Evolutionary conservation across 1,140 invertebrate species (phyloP).

Genomic region (honey bee (Apis mellifera)): DNA sequence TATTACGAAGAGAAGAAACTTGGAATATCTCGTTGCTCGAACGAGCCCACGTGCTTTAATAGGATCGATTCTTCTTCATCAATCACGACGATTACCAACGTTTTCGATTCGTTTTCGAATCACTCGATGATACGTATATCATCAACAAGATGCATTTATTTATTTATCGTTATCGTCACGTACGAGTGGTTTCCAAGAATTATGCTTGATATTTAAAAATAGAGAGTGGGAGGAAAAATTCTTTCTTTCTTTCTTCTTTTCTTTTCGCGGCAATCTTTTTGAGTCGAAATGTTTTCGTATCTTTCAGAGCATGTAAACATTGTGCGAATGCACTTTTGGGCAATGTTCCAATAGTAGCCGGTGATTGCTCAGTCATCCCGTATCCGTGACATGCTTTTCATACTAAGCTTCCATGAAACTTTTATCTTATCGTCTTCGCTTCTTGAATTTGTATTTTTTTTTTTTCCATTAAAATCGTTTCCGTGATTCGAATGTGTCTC

Average conservation of each 20-base stretch:
- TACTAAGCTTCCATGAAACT: not conserved
- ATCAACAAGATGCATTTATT: too few species aligned
- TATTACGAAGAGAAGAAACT: too few species aligned
- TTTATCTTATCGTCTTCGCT: not conserved
- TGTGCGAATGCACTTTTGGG: constrained; percentile 52
- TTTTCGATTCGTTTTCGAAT: too few species aligned
- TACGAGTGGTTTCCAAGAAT: too few species aligned
- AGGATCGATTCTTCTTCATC: too few species aligned
- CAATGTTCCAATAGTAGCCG: constrained; percentile 27
- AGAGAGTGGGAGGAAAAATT: not conserved
- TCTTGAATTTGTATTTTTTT: not conserved
- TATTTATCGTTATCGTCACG: too few species aligned
- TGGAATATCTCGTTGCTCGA: too few species aligned
- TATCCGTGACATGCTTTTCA: not conserved
- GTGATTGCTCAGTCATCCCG: constrained; percentile 17
- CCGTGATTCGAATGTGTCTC: too few species aligned
- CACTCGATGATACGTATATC: too few species aligned
- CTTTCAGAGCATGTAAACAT: constrained; percentile 27
- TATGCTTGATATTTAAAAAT: not conserved
- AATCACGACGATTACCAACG: too few species aligned
- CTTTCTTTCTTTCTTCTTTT: not conserved
- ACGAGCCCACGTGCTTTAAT: too few species aligned
- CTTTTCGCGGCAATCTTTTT: not conserved
- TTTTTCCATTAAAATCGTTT: not conserved
- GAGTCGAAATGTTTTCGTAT: constrained; percentile 29